phyloP scores from a whole-genome alignment of 2,113 vertebrate species.

The Peromyscus leucopus region DNA sequence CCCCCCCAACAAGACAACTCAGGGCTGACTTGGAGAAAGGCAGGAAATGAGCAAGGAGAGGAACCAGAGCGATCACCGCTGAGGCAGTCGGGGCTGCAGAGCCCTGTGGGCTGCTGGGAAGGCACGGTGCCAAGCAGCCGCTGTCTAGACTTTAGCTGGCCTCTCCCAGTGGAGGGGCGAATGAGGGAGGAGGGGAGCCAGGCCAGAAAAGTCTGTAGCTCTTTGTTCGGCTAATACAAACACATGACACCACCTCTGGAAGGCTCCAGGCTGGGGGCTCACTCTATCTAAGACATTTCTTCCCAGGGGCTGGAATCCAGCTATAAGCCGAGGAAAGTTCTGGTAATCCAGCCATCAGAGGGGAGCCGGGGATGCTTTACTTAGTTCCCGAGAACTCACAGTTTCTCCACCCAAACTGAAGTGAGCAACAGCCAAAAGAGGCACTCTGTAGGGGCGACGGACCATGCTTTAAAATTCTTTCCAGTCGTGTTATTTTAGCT shows the following conservation, averaged over 20 bases:
- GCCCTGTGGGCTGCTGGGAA: background rate
- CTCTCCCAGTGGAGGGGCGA: slow-evolving; percentile 58
- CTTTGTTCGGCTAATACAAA: slow-evolving; percentile 75
- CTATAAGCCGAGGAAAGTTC: slow-evolving; percentile 22
- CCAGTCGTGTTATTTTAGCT: slow-evolving; percentile 25
- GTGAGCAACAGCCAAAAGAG: slow-evolving; percentile 3
- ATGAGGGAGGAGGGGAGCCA: background rate
- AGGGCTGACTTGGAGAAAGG: slow-evolving; percentile 47
- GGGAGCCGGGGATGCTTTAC: background rate
- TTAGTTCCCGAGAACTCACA: slow-evolving; percentile 5
- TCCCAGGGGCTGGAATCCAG: slow-evolving; percentile 62
- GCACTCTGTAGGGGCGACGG: background rate
- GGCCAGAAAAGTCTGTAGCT: slow-evolving; percentile 65
- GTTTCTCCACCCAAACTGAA: slow-evolving; percentile 22
- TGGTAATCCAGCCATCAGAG: slow-evolving; percentile 26
- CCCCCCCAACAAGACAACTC: background rate
- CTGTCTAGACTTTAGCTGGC: slow-evolving; percentile 81
- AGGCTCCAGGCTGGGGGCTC: slow-evolving; percentile 65
- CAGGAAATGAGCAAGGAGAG: slow-evolving; percentile 34
- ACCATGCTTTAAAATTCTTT: background rate
- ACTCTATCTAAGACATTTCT: slow-evolving; percentile 50
- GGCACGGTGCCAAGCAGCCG: slow-evolving; percentile 78
- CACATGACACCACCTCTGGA: slow-evolving; percentile 66
- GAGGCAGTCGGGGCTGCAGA: slow-evolving; percentile 49
- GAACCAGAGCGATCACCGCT: slow-evolving; percentile 39